phyloP scores from a whole-genome alignment of 2,888 invertebrate species.

The Brachyptera risi region DNA sequence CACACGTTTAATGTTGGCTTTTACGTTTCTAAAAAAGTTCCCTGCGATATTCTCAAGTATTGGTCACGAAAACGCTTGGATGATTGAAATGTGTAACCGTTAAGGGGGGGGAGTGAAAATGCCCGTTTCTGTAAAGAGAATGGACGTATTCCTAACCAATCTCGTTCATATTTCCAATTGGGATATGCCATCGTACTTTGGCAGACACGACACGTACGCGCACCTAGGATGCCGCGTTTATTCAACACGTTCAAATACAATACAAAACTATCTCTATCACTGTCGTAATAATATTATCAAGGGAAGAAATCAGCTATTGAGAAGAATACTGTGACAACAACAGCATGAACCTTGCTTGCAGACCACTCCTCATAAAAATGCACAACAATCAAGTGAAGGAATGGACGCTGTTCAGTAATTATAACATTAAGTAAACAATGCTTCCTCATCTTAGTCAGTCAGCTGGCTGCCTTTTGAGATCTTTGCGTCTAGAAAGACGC shows the following conservation, averaged over 20 bases:
- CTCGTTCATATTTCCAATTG: conserved; percentile 1
- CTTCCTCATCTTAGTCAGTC: conserved; percentile 21
- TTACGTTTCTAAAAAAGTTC: conserved; percentile 26
- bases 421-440: conserved; percentile 28
- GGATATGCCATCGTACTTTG: conserved; percentile 8
- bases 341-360: conserved; percentile 31
- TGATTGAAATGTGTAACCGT: conserved; percentile 2
- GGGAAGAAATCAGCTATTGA: conserved; percentile 34
- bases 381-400: conserved; percentile 33
- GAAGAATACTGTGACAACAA: conserved; percentile 33
- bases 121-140: conserved; percentile 6
- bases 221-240: no score
- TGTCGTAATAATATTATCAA: conserved; percentile 29
- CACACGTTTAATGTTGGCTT: conserved; percentile 26
- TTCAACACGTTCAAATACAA: conserved; percentile 28
- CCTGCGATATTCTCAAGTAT: conserved; percentile 31
- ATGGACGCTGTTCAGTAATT: conserved; percentile 29
- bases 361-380: conserved; percentile 34
- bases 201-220: conserved; percentile 16
- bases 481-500: neutral
- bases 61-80: conserved; percentile 31
- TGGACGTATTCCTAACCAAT: conserved; percentile 14
- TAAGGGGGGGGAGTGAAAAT: conserved; percentile 5
- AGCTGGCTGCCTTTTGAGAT: conserved; percentile 18
- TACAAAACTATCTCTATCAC: conserved; percentile 34